Evolutionary conservation across 2,888 invertebrate genomes (phyloP).

Genomic region (Halictus quadricinctus): DNA sequence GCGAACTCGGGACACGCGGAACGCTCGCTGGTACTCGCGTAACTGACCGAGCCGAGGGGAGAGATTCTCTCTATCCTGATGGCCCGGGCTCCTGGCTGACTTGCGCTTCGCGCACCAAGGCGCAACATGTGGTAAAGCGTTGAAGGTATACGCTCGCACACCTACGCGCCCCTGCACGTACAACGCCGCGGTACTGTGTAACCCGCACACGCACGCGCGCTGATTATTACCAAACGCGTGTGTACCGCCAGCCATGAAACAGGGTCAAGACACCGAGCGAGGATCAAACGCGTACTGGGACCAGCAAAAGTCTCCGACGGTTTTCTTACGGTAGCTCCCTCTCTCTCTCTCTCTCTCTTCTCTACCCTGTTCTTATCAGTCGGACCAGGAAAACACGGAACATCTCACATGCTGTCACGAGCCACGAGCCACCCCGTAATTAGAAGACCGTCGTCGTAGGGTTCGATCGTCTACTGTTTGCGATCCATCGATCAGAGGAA

Average conservation of each 20-base stretch:
- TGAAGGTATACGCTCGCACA: conserved; percentile 65
- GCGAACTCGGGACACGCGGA: conserved; percentile 63
- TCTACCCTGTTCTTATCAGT: neutral
- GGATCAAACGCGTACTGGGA: conserved; percentile 44
- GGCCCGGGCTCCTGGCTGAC: conserved; percentile 81
- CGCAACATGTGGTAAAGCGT: conserved; percentile 81
- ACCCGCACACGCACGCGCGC: conserved; percentile 56
- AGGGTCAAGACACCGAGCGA: conserved; percentile 60
- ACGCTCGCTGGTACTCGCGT: conserved; percentile 77
- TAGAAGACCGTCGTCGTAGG: neutral
- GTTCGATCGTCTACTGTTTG: neutral
- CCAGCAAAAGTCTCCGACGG: neutral
- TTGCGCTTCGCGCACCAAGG: conserved; percentile 80
- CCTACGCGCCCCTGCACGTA: neutral
- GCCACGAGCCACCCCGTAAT: neutral
- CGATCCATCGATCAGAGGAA: conserved; percentile 5
- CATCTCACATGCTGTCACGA: neutral
- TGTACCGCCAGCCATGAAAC: conserved; percentile 46
- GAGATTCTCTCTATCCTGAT: conserved; percentile 75
- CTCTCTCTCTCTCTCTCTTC: too few species aligned
- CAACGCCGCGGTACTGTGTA: conserved; percentile 42
- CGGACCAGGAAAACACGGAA: neutral
- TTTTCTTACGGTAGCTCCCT: neutral
- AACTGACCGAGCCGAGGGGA: conserved; percentile 76
- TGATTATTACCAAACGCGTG: conserved; percentile 52